Evolutionary conservation across 1,140 invertebrate genomes (phyloP).

Genomic region (Drosophila sturtevanti): DNA sequence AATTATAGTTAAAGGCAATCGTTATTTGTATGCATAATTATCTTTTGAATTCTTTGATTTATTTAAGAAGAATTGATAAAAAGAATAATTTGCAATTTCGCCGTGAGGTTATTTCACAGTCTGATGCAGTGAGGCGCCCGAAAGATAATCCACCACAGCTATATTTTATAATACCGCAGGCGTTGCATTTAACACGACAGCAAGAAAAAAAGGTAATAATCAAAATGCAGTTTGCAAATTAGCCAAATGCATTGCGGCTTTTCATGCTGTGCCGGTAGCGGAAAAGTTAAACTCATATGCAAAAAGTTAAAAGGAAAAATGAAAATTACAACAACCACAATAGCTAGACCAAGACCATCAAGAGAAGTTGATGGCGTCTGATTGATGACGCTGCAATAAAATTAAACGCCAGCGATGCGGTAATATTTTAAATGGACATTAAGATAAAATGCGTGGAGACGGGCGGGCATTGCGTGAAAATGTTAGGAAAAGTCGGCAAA

Average conservation of each 20-base stretch:
- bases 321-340: neutral
- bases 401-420: conserved; percentile 63
- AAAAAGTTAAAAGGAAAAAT: conserved; percentile 12
- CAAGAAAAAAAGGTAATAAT: conserved; percentile 27
- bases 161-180: neutral
- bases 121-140: neutral
- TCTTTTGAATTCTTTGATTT: neutral
- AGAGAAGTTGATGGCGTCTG: conserved; percentile 25
- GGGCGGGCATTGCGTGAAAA: conserved; percentile 55
- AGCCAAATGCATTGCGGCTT: conserved; percentile 49
- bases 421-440: conserved; percentile 72
- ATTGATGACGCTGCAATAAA: conserved; percentile 77
- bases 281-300: conserved; percentile 33
- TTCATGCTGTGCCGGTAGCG: conserved; percentile 43
- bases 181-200: neutral
- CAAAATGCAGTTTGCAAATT: conserved; percentile 58
- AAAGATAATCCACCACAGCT: neutral
- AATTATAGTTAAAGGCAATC: conserved; percentile 16
- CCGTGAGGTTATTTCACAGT: neutral
- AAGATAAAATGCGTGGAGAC: conserved; percentile 61
- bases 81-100: neutral
- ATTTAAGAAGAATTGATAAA: conserved; percentile 9
- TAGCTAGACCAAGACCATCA: neutral
- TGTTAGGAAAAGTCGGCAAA: conserved; percentile 42
- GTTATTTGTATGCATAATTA: conserved; percentile 49